Conservation (phyloP, 2,113 vertebrate species). For the Petrocephalus microphthalmus region DNA sequence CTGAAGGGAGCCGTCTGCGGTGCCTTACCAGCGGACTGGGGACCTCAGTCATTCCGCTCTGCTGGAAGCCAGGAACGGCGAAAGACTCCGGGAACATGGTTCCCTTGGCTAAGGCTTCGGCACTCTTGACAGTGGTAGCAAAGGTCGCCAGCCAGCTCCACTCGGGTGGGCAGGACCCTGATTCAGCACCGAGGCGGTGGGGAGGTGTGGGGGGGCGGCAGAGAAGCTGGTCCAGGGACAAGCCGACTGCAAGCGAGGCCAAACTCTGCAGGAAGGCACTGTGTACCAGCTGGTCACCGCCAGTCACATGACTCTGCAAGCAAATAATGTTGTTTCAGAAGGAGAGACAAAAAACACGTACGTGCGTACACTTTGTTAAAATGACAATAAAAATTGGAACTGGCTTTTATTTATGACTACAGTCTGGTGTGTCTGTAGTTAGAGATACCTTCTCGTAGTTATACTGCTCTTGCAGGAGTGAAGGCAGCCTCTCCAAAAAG, state of each 20-base stretch:
- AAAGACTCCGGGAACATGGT: slow-evolving; percentile 65
- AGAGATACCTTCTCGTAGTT: slow-evolving; percentile 61
- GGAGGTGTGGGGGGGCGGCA: slow-evolving; percentile 53
- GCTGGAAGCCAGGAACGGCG: slow-evolving; percentile 48
- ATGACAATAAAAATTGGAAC: neutral
- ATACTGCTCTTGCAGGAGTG: slow-evolving; percentile 65
- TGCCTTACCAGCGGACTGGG: slow-evolving; percentile 53
- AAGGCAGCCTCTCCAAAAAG: slow-evolving; percentile 65
- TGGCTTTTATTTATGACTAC: neutral
- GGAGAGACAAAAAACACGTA: neutral
- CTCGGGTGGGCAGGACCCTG: slow-evolving; percentile 48
- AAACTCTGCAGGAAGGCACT: slow-evolving; percentile 70
- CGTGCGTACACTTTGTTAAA: neutral
- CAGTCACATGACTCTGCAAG: slow-evolving; percentile 59
- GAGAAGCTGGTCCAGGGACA: slow-evolving; percentile 63
- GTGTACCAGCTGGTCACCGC: slow-evolving; percentile 68
- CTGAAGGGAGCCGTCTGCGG: neutral
- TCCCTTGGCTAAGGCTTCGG: slow-evolving; percentile 65
- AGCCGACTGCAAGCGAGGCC: slow-evolving; percentile 58
- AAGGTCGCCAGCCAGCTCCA: slow-evolving; percentile 67
- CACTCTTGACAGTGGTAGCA: slow-evolving; percentile 62
- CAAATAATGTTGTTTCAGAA: neutral
- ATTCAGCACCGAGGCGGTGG: slow-evolving; percentile 47
- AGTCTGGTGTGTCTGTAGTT: too few relatives aligned
- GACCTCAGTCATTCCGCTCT: slow-evolving; percentile 36